Percentiles rank a stretch among this genome's conserved stretches.
Evolutionary conservation across 2,888 invertebrate species (phyloP).

Genomic region (Tromatobia lineatoria): DNA sequence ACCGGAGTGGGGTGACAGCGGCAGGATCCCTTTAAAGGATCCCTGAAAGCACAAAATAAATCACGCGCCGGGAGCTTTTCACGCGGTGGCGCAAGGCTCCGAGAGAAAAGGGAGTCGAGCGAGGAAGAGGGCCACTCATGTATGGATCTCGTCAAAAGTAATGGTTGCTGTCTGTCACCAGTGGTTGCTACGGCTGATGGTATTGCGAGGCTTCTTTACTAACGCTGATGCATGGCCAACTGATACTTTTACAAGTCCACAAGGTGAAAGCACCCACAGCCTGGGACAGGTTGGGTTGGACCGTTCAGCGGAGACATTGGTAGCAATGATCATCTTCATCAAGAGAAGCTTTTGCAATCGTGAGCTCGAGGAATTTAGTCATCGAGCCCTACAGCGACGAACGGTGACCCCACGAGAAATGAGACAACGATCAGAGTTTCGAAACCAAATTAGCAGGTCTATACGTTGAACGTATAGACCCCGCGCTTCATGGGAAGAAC

Average conservation of each 20-base stretch:
- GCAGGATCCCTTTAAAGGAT: slow-evolving; percentile 70
- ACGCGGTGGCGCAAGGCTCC: slow-evolving; percentile 18
- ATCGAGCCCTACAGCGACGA: background rate
- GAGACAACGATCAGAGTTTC: slow-evolving; percentile 17
- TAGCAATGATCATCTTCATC: slow-evolving; percentile 7
- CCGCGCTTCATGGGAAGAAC: slow-evolving; percentile 1
- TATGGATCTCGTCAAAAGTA: slow-evolving; percentile 77
- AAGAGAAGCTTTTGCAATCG: background rate
- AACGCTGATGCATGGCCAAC: background rate
- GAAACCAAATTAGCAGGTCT: background rate
- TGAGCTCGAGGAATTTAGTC: background rate
- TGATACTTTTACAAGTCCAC: background rate
- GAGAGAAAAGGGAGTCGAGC: slow-evolving; percentile 16
- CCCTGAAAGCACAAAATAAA: slow-evolving; percentile 75
- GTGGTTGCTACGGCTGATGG: slow-evolving; percentile 7
- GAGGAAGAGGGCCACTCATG: slow-evolving; percentile 61
- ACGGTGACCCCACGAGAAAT: slow-evolving; percentile 6
- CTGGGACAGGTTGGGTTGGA: background rate
- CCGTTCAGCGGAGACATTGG: background rate
- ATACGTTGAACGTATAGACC: background rate
- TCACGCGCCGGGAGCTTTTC: slow-evolving; percentile 72
- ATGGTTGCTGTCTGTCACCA: slow-evolving; percentile 75
- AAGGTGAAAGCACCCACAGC: background rate
- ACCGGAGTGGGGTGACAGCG: slow-evolving; percentile 18
- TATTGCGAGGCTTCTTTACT: background rate